Evolutionary conservation across 2,797 vertebrate species (phyloP), one percentile per base, ranked within the genome.

Genomic region (Halcyon smyrnensis): DNA sequence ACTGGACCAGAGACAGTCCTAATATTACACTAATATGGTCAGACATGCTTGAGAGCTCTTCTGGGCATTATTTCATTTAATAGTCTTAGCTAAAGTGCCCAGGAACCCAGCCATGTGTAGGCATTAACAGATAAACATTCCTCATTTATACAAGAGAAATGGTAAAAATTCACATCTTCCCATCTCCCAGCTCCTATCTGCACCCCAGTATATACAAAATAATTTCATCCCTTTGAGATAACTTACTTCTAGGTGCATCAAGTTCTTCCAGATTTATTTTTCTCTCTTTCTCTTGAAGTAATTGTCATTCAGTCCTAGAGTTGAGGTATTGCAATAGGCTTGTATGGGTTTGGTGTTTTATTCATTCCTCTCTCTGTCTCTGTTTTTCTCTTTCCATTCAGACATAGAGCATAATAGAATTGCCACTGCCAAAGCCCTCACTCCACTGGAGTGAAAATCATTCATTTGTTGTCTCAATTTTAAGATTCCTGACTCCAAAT

Each of bases 381-480:
- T 83, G 69, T 45, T 94, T 78, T 84, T 36, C 46, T 81, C 34
- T 85, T 92, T 94, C 71, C 88, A 92, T 97, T 97, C 92, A 94
- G 93, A 95, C 34, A 83, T 56, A 80, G 73, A 96, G 77, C 21
- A 64, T 97, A 98, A 98, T 96, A 97, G 94, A 97, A 97, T 97
- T 97, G 46, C 74, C 78, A 77, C 90, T 95, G 97, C 96, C 97
- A 97, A 97, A 97, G 71, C 90, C 74, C 90, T 97, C 95, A 95
- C 95, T 97, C 95, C 96, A 95, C 59, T 97, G 97, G 93, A 98
- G 96, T 98, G 98, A 98, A 98, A 98, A 98, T 93, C 95, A 96
- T 98, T 98, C 95, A 98, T 98, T 98, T 98, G 96, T 97, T 2
- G 1, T 98, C 97, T 98, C 97, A 97, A 78, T 98, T 98, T 97